Percentiles rank a stretch among this genome's conserved stretches.
phyloP scores from a whole-genome alignment of 2,113 vertebrate genomes.

The Daboia siamensis region DNA sequence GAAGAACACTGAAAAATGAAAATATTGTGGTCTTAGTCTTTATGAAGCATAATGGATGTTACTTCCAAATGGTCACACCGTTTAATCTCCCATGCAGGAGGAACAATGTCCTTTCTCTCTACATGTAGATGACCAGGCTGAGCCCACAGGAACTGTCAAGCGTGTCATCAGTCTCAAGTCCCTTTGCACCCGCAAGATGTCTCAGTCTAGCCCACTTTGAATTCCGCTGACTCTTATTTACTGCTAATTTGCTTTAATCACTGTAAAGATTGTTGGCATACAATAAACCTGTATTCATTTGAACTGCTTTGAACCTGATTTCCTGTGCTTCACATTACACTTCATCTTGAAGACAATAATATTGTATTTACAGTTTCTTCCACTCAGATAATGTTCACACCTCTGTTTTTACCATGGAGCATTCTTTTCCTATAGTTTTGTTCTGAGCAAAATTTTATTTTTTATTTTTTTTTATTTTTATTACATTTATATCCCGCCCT shows the following conservation, averaged over 20 bases:
- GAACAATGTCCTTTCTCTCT: background rate
- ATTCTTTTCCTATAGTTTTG: background rate
- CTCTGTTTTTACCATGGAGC: background rate
- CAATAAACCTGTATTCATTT: background rate
- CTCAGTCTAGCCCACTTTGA: too few species aligned
- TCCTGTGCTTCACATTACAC: background rate
- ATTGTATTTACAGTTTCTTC: background rate
- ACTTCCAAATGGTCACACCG: background rate
- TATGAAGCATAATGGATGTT: too few species aligned
- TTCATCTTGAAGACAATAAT: background rate
- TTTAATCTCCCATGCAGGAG: background rate
- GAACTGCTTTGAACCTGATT: background rate
- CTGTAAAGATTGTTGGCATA: background rate
- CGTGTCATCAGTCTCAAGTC: background rate
- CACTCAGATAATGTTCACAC: background rate
- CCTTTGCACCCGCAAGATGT: too few species aligned
- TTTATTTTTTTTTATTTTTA: too few species aligned
- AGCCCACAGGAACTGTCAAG: background rate
- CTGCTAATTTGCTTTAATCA: too few species aligned
- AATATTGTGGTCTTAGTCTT: background rate
- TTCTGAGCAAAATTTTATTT: too few species aligned
- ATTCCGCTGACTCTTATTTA: too few species aligned
- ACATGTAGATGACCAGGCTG: background rate
- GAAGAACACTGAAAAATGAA: conserved; percentile 79
- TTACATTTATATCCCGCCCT: too few species aligned